Percentiles rank a stretch among this genome's conserved stretches.
These are phyloP conservation scores for Lithophane semibrunnea DNA, from an alignment of 2,888 invertebrate species.

Conservation along the genomic window DNA sequence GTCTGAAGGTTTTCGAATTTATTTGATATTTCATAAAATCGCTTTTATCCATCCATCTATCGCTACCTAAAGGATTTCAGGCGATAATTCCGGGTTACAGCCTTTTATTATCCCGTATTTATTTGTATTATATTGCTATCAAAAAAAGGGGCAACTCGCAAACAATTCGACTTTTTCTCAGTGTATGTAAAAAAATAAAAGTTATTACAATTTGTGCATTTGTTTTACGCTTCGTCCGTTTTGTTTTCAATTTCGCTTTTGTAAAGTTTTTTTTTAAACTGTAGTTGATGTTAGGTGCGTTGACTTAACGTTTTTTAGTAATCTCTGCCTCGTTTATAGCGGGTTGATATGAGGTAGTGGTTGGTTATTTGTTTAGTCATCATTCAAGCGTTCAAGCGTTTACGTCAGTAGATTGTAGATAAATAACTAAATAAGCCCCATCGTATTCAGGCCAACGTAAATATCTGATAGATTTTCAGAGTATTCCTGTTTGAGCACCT, in stretches of 20 bases:
- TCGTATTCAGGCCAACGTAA: background rate
- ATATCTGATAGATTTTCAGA: background rate
- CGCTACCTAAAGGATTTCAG: constrained; percentile 46
- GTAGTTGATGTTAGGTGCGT: background rate
- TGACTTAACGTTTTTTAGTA: background rate
- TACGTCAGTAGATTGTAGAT: background rate
- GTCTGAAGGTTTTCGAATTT: constrained; percentile 15
- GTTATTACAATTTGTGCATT: constrained; percentile 57
- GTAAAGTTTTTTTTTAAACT: constrained; percentile 14
- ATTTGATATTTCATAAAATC: constrained; percentile 27
- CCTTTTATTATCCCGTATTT: constrained; percentile 58
- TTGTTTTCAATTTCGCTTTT: constrained; percentile 31
- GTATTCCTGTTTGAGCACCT: too few species aligned
- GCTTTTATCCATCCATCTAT: constrained; percentile 29
- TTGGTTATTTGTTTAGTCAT: background rate
- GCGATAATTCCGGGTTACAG: constrained; percentile 39
- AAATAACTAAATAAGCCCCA: background rate
- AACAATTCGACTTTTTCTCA: constrained; percentile 59
- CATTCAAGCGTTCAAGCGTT: background rate
- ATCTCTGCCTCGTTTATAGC: background rate
- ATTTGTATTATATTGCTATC: constrained; percentile 63
- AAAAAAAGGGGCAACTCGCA: constrained; percentile 56
- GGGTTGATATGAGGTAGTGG: background rate
- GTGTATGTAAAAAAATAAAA: constrained; percentile 42
- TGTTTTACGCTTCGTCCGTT: constrained; percentile 39